Base-by-base conservation (phyloP, 2,113 vertebrate species). In the Phasianus colchicus region DNA sequence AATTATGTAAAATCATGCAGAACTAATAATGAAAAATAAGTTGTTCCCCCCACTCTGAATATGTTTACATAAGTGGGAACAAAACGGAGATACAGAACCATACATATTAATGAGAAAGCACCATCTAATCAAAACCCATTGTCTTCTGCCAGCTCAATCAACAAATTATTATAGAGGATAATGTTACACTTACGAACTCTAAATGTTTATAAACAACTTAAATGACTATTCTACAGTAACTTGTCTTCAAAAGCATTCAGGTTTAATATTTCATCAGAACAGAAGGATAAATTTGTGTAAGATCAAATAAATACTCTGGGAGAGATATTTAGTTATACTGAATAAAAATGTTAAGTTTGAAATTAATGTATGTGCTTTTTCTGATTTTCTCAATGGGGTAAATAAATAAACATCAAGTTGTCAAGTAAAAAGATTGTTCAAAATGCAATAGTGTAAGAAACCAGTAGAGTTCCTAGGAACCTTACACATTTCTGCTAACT, bases 201-300 rank as follows among this genome's bases (percentile, higher is more conserved):
- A 92, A 97, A 87, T 96, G 89, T 97, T 97, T 97, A 93, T 91
- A 97, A 97, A 97, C 91, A 97, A 86, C 60, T 64, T 83, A 66
- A 97, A 83, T 93, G 93, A 91, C 30, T 75, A 38, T 65, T 92
- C 64, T 75, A 64, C 55, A 86, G 57, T 70, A 90, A 92, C 13
- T 84, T 83, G 36, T 88, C 61, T 95, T 97, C 7, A 29, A 90
- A 96, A 88, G 57, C 63, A 95, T 88, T 96, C 69, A 90, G 20
- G 38, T 93, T 97, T 95, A 95, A 94, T 94, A 96, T 94, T 94
- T 96, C 94, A 83, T 83, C 86, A 93, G 47, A 93, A 88, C 4
- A 78, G 32, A 70, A 78, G 27, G 57, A 93, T 21, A 95, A 57
- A 91, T 93, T 73, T 91, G 11, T 74, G 34, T 47, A 86, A 89